Evolutionary conservation across 2,113 vertebrate species (phyloP), one percentile per base, ranked within the genome.

Genomic region (Rhizomys pruinosus): DNA sequence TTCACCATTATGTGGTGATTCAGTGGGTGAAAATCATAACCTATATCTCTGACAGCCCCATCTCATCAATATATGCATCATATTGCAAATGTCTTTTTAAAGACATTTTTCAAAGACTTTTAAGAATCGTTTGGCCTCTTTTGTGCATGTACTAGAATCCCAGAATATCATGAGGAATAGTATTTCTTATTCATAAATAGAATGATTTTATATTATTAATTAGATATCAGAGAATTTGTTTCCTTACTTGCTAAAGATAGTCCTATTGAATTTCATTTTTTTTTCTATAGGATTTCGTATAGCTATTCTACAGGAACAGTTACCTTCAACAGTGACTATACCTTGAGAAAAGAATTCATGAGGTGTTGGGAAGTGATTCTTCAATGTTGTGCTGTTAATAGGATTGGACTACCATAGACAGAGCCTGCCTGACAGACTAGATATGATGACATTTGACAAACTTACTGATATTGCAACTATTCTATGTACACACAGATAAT

Each of bases 401-500:
- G 82, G 87, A 73, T 23, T 91, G 52, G 59, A 59, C 81, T 87
- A 92, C 55, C 82, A 89, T 93, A 95, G 96, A 95, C 78, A 92
- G 72, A 89, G 87, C 93, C 95, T 92, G 79, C 47, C 79, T 74
- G 79, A 29, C 61, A 91, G 89, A 89, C 91, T 79, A 87, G 72
- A 86, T 91, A 89, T 71, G 84, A 96, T 93, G 90, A 87, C 96
- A 91, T 97, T 91, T 95, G 95, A 95, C 92, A 91, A 95, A 93
- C 37, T 34, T 93, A 96, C 72, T 95, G 96, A 89, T 93, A 94
- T 86, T 96, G 59, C 34, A 25, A 63, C 88, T 90, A 34, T 25
- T 92, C 90, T 96, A 72, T 90, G 82, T 90, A 97, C 85, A 96
- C 85, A 80, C 29, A 57, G 59, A 93, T 94, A 94, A 96, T 96